Evolutionary conservation across 2,113 vertebrate species (phyloP), one percentile per base, ranked within the genome.

Genomic region (Glaucomys volans): DNA sequence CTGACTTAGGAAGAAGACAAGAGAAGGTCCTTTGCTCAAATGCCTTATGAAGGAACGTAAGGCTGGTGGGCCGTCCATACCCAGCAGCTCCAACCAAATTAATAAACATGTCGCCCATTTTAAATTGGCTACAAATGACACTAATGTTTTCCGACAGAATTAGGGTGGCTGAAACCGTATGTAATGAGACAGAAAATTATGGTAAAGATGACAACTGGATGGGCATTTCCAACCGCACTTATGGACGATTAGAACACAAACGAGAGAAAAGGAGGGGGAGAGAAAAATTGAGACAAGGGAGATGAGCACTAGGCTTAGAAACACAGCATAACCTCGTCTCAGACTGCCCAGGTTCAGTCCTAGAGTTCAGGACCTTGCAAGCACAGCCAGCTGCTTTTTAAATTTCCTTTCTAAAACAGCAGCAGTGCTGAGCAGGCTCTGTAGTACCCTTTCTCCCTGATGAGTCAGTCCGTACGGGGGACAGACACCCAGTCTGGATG

Each of bases 121-220:
- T 98, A 98, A 98, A 98, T 98, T 98, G 97, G 98, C 96, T 96
- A 96, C 91, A 97, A 94, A 97, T 99, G 99, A 99, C 98, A 92
- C 98, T 99, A 99, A 99, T 99, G 98, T 97, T 98, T 98, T 98
- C 98, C 98, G 99, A 99, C 99, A 99, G 98, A 99, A 99, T 99
- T 98, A 98, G 99, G 98, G 98, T 99, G 98, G 98, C 98, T 98
- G 98, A 98, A 98, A 97, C 98, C 96, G 96, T 98, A 99, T 98
- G 99, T 98, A 99, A 99, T 99, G 98, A 99, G 98, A 98, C 98
- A 99, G 98, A 99, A 99, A 99, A 99, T 98, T 98, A 98, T 97
- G 97, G 98, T 98, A 96, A 97, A 98, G 95, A 98, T 96, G 98
- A 98, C 97, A 98, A 97, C 97, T 95, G 96, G 97, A 95, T 90